These are phyloP conservation scores for Ostrea denselamellosa DNA, from an alignment of 1,140 invertebrate species.

Conservation along the genomic window DNA sequence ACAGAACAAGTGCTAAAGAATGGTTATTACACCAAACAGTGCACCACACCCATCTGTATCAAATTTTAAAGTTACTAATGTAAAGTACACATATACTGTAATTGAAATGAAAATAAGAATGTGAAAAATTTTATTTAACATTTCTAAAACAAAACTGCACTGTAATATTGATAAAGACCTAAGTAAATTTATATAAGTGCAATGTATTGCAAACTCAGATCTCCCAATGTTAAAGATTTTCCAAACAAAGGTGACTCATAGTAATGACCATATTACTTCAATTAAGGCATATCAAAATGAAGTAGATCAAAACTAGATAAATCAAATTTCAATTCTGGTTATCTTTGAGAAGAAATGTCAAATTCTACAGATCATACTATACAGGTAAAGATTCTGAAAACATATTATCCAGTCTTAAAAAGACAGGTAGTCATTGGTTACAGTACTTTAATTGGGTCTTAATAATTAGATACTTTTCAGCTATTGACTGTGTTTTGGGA, in stretches of 20 bases:
- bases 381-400: too few relatives aligned
- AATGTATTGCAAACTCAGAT: not conserved
- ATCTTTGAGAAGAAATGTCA: not conserved
- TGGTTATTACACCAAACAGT: too few relatives aligned
- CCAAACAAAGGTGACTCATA: not conserved
- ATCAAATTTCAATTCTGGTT: not conserved
- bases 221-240: conserved; percentile 6
- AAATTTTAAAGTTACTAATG: too few relatives aligned
- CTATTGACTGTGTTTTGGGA: too few relatives aligned
- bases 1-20: too few relatives aligned
- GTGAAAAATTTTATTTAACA: not conserved
- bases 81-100: too few relatives aligned
- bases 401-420: too few relatives aligned
- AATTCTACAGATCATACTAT: not conserved
- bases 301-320: not conserved
- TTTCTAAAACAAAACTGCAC: conserved; percentile 17
- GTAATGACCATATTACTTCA: not conserved
- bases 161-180: not conserved
- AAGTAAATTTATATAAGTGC: not conserved
- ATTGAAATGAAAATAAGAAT: conserved; percentile 20
- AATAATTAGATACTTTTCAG: too few relatives aligned
- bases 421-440: too few relatives aligned
- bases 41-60: too few relatives aligned
- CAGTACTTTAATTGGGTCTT: too few relatives aligned
- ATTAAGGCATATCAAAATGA: not conserved